These are phyloP conservation scores for Bufo gargarizans DNA, from an alignment of 2,113 vertebrate species.

Conservation along the genomic window DNA sequence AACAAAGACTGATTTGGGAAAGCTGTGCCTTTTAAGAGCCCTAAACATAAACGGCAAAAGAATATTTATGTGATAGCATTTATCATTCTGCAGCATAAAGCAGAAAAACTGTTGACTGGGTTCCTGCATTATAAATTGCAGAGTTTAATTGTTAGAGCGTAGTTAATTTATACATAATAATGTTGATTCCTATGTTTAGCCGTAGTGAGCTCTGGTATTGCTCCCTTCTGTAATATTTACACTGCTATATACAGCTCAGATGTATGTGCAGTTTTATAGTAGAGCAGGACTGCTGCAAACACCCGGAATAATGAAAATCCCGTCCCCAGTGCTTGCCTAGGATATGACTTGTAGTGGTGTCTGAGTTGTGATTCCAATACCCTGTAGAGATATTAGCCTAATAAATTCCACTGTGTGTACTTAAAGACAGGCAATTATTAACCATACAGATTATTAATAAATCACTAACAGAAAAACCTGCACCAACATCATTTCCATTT, in stretches of 20 bases:
- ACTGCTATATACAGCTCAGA: constrained; percentile 1
- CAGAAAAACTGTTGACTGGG: constrained; percentile 7
- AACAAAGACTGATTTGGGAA: background rate
- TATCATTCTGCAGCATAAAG: background rate
- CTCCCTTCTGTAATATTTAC: constrained; percentile 18
- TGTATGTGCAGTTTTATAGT: constrained; percentile 33
- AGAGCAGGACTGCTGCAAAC: constrained; percentile 2
- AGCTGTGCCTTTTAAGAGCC: background rate
- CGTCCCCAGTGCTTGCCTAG: constrained; percentile 12
- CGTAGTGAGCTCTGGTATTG: background rate
- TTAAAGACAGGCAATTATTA: constrained; percentile 55
- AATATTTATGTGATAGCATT: background rate
- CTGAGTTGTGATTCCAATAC: constrained; percentile 58
- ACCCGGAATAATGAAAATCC: constrained; percentile 45
- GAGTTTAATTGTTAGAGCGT: background rate
- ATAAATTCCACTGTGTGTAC: constrained; percentile 56
- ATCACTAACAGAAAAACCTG: constrained; percentile 47
- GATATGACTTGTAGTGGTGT: constrained; percentile 19
- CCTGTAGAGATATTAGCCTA: constrained; percentile 42
- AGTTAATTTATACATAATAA: constrained; percentile 7
- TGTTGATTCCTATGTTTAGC: constrained; percentile 2
- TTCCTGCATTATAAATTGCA: background rate
- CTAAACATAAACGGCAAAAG: constrained; percentile 1
- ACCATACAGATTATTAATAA: constrained; percentile 53
- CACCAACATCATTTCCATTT: constrained; percentile 50